phyloP scores from a whole-genome alignment of 1,140 invertebrate genomes.

The Panulirus ornatus region DNA sequence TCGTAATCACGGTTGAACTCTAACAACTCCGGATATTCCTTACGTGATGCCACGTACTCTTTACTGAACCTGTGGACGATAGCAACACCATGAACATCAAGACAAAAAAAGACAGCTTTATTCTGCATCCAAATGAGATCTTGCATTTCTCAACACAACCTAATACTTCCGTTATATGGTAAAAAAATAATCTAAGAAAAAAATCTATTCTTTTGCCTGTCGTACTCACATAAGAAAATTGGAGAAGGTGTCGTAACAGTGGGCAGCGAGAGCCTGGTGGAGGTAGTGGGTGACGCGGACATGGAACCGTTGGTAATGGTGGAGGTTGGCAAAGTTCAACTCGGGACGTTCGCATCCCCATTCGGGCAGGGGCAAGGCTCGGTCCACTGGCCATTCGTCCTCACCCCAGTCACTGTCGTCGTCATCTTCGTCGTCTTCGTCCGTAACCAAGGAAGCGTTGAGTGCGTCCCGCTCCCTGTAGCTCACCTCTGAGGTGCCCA shows the following conservation, averaged over 20 bases:
- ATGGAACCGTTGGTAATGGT: constrained; percentile 86
- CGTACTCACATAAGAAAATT: constrained; percentile 70
- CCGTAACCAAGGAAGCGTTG: constrained; percentile 1
- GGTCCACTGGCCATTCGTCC: constrained; percentile 82
- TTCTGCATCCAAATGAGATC: too few species aligned
- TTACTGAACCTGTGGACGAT: constrained; percentile 83
- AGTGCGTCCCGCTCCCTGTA: not conserved
- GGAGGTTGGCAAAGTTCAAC: constrained; percentile 91
- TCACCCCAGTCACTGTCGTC: constrained; percentile 75
- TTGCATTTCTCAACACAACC: too few species aligned
- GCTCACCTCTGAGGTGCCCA: not conserved
- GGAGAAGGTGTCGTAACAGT: constrained; percentile 75
- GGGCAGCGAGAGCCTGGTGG: constrained; percentile 33
- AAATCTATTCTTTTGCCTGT: too few species aligned
- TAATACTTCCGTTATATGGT: too few species aligned
- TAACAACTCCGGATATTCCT: constrained; percentile 81
- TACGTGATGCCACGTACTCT: constrained; percentile 82
- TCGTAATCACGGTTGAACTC: constrained; percentile 87
- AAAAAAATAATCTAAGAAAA: too few species aligned
- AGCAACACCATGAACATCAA: not conserved
- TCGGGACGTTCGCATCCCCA: constrained; percentile 83
- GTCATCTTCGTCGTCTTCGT: constrained; percentile 58
- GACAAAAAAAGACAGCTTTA: too few species aligned
- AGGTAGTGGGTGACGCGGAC: constrained; percentile 36
- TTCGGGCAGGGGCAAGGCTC: constrained; percentile 84